Base-by-base conservation (phyloP, 2,797 vertebrate genomes). In the Phalanger gymnotis region DNA sequence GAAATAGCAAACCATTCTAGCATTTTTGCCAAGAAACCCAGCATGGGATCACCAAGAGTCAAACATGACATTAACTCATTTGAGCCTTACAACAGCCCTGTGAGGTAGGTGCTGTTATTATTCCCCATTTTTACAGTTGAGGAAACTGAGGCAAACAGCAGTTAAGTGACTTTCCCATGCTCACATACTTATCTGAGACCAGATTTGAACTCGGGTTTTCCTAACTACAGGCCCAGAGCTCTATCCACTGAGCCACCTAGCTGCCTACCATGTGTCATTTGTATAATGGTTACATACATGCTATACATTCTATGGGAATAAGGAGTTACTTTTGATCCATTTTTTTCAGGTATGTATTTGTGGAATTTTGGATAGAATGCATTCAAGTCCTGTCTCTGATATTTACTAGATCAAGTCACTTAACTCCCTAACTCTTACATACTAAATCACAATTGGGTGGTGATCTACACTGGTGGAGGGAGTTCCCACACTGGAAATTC, bases 271-370 rank as follows among this genome's bases (percentile, higher is more conserved):
- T 14, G 13, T n/a, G 27, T 92, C 87, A 3, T 89, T 93, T 93
- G 57, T 28, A 92, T 96, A 57, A 73, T 91, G 57, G 47, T 92
- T 11, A 0, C 34, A 2, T 51, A n/a, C 94, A 66, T 40, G 14
- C 51, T 73, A 90, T 12, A 34, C 73, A 34, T 52, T 51, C 40
- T 54, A 16, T n/a, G 25, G 91, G 96, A 96, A 91, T 56, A 73
- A 54, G 31, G 51, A 96, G 90, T 91, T 95, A 34, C 12, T 92
- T 92, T 93, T 93, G 54, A 47, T 91, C 4, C 95, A 40, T 96
- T 96, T 87, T 92, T 87, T 91, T 53, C 66, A 95, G 91, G 52
- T 40, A 40, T 89, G 2, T 90, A 53, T 96, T 57, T 94, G 5
- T 91, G 34, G 19, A 40, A 97, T 93, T 90, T 81, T 31, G 30